A percentile compares a stretch with the other conserved stretches of the same genome.
Evolutionary conservation across 1,140 invertebrate species (phyloP).

Genomic region (Pollicipes pollicipes): DNA sequence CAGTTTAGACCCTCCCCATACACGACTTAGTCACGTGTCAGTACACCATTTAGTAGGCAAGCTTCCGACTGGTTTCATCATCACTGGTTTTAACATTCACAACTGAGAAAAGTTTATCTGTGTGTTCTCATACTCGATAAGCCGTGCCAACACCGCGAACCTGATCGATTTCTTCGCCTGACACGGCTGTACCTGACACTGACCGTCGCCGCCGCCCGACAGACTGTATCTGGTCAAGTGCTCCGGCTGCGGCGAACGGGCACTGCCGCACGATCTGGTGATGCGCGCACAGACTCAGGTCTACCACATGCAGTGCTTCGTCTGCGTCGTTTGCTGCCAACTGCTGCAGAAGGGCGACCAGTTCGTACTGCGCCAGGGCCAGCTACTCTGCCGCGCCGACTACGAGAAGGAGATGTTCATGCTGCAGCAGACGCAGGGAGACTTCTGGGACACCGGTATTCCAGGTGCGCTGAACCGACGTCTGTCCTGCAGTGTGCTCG

Average conservation of each 20-base stretch:
- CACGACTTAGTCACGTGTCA: no score
- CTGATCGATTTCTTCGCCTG: no score
- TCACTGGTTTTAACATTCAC: no score
- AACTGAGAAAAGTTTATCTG: no score
- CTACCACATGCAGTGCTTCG: slow-evolving; percentile 79
- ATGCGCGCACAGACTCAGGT: slow-evolving; percentile 58
- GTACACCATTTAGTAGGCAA: no score
- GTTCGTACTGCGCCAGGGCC: slow-evolving; percentile 76
- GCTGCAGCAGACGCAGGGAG: slow-evolving; percentile 35
- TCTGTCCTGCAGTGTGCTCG: not conserved
- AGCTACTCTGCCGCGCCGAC: slow-evolving; percentile 79
- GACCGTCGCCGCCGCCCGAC: slow-evolving; percentile 8
- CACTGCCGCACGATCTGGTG: slow-evolving; percentile 80
- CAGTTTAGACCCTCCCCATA: no score
- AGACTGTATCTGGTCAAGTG: slow-evolving; percentile 88
- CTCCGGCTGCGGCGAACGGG: slow-evolving; percentile 67
- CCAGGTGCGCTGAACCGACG: not conserved
- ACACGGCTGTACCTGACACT: no score
- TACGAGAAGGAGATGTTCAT: slow-evolving; percentile 83
- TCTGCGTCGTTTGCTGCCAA: slow-evolving; percentile 79
- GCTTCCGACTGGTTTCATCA: no score
- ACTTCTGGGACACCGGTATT: slow-evolving; percentile 3
- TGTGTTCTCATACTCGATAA: no score
- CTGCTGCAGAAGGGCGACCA: slow-evolving; percentile 87
- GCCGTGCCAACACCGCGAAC: no score